These are phyloP conservation scores for Schmidtea mediterranea DNA, from an alignment of 1,140 invertebrate genomes.

Conservation along the genomic window DNA sequence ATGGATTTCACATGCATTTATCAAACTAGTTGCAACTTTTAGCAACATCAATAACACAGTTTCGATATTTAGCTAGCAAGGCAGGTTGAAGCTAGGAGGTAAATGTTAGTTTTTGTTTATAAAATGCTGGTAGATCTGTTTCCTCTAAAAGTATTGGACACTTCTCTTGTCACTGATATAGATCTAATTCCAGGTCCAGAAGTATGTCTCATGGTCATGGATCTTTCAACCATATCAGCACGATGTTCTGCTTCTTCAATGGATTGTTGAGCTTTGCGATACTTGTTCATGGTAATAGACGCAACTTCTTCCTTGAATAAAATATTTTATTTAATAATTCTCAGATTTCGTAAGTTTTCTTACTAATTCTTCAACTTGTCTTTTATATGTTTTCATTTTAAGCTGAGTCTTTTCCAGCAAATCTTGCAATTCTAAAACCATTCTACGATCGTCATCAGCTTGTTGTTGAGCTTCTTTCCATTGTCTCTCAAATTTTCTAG, in stretches of 20 bases:
- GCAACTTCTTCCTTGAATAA: slow-evolving; percentile 24
- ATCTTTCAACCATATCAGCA: slow-evolving; percentile 23
- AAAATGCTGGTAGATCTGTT: slow-evolving; percentile 4
- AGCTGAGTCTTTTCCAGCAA: slow-evolving; percentile 18
- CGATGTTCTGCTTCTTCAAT: slow-evolving; percentile 24
- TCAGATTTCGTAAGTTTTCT: slow-evolving; percentile 10
- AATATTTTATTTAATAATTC: slow-evolving; percentile 2
- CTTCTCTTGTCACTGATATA: background rate
- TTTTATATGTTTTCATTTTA: slow-evolving; percentile 22
- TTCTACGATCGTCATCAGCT: slow-evolving; percentile 19
- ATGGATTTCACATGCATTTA: no score
- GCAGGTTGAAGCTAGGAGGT: no score
- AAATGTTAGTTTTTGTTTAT: background rate
- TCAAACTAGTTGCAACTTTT: no score
- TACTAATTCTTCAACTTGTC: slow-evolving; percentile 25
- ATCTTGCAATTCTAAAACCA: slow-evolving; percentile 17
- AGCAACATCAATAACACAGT: no score
- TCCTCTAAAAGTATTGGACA: background rate
- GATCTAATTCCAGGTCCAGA: background rate
- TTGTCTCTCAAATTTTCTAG: slow-evolving; percentile 20
- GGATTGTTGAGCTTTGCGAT: slow-evolving; percentile 23
- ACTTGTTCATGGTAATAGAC: slow-evolving; percentile 26
- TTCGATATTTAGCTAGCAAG: no score
- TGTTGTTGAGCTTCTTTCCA: slow-evolving; percentile 16
- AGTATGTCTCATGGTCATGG: slow-evolving; percentile 14